Evolutionary conservation across 2,888 invertebrate genomes (phyloP).

Genomic region (Drosophila hamatofila): DNA sequence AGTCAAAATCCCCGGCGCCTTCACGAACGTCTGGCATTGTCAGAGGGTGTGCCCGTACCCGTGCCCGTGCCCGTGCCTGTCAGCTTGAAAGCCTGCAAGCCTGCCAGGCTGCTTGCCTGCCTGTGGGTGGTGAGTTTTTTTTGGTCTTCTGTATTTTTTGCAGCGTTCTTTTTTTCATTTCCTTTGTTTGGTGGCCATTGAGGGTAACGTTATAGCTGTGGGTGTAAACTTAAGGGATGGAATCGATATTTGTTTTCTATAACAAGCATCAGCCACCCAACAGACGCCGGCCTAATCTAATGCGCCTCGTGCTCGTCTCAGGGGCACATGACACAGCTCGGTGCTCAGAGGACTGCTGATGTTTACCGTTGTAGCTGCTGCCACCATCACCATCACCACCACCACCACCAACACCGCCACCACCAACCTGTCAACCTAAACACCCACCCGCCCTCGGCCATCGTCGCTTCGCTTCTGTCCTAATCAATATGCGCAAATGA

Average conservation of each 20-base stretch:
- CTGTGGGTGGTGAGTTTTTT: slow-evolving; percentile 73
- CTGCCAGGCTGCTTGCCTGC: slow-evolving; percentile 25
- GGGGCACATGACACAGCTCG: slow-evolving; percentile 47
- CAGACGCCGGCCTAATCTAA: slow-evolving; percentile 74
- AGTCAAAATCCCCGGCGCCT: slow-evolving; percentile 48
- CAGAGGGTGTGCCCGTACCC: slow-evolving; percentile 45
- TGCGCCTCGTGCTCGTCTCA: slow-evolving; percentile 71
- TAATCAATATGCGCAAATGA: slow-evolving; percentile 81
- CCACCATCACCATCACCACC: neutral
- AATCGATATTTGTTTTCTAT: slow-evolving; percentile 80
- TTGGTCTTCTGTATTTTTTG: slow-evolving; percentile 43
- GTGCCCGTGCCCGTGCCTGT: slow-evolving; percentile 18
- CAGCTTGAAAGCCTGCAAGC: slow-evolving; percentile 11
- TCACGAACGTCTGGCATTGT: slow-evolving; percentile 63
- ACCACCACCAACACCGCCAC: neutral
- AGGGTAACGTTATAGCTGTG: slow-evolving; percentile 68
- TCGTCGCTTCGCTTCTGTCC: slow-evolving; percentile 28
- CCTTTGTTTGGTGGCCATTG: slow-evolving; percentile 81
- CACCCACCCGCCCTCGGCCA: neutral
- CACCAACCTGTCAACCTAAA: neutral
- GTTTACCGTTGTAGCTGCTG: slow-evolving; percentile 49
- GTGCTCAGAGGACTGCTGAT: slow-evolving; percentile 44
- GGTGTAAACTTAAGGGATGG: slow-evolving; percentile 80
- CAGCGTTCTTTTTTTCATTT: slow-evolving; percentile 64
- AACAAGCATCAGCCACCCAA: slow-evolving; percentile 57